Base-by-base conservation (phyloP, 2,888 invertebrate species). In the Campoplex nolae region DNA sequence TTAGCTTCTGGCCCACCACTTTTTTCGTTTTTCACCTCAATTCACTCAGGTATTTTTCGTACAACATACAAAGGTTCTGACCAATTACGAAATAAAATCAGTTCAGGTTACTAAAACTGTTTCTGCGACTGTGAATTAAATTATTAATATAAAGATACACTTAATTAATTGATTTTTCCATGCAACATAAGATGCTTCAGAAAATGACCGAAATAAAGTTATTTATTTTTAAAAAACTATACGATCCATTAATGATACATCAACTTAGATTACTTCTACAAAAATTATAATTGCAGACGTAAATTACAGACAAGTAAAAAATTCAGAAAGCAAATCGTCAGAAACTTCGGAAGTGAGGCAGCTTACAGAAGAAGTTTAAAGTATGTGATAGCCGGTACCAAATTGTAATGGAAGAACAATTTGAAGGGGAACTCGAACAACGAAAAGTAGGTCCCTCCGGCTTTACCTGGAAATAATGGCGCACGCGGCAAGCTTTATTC, bases 361-460 rank as follows among this genome's bases (percentile, higher is more conserved):
- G 65, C 71, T 28, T 42, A 77, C 80, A 73, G 11, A 71, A 58
- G 3, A 79, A 42, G 71, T 79, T 79, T 48, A n/a, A 32, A 18
- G 58, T 83, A 82, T 76, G 85, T 85, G 84, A 87, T 84, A 79
- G 82, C 84, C 75, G 84, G 82, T 86, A 68, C 70, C 35, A 65
- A 81, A 70, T 45, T n/a, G 65, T 48, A 81, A 65, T 65, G 48
- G 35, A 32, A 70, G 45, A 32, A 56, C 58, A 79, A 71, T 58
- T 67, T 32, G 79, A 13, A 58, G 56, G 28, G 51, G 65, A 54
- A 51, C 28, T 67, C 67, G 75, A 51, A 86, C 78, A 81, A 79
- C 85, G 81, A 87, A 87, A 87, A 87, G 65, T 81, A 79, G 85
- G 81, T 80, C 86, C 89, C 86, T 62, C 67, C 56, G 87, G 84